phyloP scores from a whole-genome alignment of 1,140 invertebrate species.

The Hycleus cichorii region DNA sequence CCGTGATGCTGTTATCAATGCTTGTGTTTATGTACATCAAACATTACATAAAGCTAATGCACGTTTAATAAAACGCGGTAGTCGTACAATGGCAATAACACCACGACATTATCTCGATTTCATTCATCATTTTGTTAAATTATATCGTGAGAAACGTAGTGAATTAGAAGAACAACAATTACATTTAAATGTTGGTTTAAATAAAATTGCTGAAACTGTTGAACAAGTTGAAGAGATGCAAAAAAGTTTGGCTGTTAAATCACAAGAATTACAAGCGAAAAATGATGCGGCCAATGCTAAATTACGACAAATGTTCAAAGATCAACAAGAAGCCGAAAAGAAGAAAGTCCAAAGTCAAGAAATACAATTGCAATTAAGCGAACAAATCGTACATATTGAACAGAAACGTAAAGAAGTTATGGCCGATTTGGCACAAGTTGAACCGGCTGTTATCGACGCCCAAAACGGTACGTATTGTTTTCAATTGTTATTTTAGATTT shows the following conservation, averaged over 20 bases:
- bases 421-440: conserved; percentile 91
- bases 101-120: conserved; percentile 99
- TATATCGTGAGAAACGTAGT: conserved; percentile 96
- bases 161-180: conserved; percentile 98
- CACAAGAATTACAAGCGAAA: conserved; percentile 91
- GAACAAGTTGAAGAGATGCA: conserved; percentile 99
- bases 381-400: conserved; percentile 87
- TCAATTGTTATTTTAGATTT: conserved; percentile 2
- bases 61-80: conserved; percentile 82
- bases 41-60: conserved; percentile 90
- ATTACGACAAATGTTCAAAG: conserved; percentile 97
- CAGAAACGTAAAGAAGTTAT: conserved; percentile 89
- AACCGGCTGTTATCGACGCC: conserved; percentile 97
- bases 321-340: conserved; percentile 99
- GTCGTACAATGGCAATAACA: conserved; percentile 94
- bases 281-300: conserved; percentile 98
- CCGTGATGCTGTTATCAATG: conserved; percentile 94
- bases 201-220: conserved; percentile 98
- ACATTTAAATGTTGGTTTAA: conserved; percentile 96
- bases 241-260: conserved; percentile 95
- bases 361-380: conserved; percentile 84
- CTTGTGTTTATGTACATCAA: conserved; percentile 97
- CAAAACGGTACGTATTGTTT: conserved; percentile 72
- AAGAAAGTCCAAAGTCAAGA: conserved; percentile 98
- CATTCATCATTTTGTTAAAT: conserved; percentile 98